Evolutionary conservation across 2,113 vertebrate species (phyloP), one percentile per base, ranked within the genome.

Genomic region (Cebidichthys violaceus): DNA sequence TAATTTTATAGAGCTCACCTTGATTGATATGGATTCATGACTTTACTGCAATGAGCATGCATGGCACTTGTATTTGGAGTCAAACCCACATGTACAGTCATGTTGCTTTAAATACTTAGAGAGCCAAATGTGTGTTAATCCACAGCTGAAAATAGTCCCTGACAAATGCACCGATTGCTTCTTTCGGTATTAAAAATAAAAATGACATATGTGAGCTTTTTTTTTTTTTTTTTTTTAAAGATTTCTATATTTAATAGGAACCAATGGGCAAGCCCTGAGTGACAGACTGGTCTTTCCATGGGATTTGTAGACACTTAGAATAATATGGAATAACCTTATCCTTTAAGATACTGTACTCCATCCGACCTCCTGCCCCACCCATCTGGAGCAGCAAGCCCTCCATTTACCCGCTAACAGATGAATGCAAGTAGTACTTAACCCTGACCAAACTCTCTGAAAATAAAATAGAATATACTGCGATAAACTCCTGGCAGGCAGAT

Each of bases 401-500:
- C 17, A 43, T 17, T 24, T 6, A n/a, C n/a, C 59, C 18, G 1
- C 27, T n/a, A 22, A 41, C n/a, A 29, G 3, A 27, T 33, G n/a
- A 39, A 70, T 11, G 14, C 41, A 55, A 17, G 29, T 31, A 0
- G 29, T 59, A 22, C 55, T 59, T 50, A 70, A 47, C 62, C 62
- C 59, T 6, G 57, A 60, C 13, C 52, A 11, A 17, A 29, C 24
- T 27, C 24, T 45, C 9, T 8, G 72, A 82, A 43, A 43, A 43
- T 43, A 11, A 43, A 14, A 43, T 13, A 10, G 13, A 43, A 43
- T 3, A 43, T 13, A 43, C 41, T 43, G 41, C 10, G 13, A 76
- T 79, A 62, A 71, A 35, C 70, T 77, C 60, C 37, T 39, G 61
- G 22, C 70, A 62, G 59, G 55, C 62, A 35, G 79, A 22, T 62